Conservation (phyloP, 2,113 vertebrate species). For the Brachyhypopomus occidentalis region DNA sequence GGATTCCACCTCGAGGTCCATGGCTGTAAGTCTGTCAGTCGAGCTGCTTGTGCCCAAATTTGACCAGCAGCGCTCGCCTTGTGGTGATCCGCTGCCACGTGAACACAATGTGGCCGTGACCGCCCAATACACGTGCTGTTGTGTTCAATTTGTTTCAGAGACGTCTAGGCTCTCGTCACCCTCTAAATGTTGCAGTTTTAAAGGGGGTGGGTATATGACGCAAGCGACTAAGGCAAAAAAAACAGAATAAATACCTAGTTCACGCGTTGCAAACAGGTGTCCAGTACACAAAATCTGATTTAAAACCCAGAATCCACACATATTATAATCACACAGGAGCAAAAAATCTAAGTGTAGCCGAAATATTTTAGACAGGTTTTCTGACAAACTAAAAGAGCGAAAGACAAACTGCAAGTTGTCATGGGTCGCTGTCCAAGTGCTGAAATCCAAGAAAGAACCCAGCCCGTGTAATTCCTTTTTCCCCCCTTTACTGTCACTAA, state of each 20-base stretch:
- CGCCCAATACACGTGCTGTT: constrained; percentile 73
- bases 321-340: too few relatives aligned
- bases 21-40: neutral
- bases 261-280: neutral
- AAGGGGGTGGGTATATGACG: constrained; percentile 6
- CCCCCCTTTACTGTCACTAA: neutral
- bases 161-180: constrained; percentile 23
- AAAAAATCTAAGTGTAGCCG: too few relatives aligned
- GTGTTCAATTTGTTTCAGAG: constrained; percentile 18
- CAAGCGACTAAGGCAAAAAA: neutral
- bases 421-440: constrained; percentile 10
- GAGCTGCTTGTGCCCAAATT: constrained; percentile 29
- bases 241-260: neutral
- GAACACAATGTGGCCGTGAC: constrained; percentile 61
- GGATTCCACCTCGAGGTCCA: constrained; percentile 53
- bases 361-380: too few relatives aligned
- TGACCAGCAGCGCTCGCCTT: constrained; percentile 45
- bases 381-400: too few relatives aligned
- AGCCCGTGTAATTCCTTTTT: neutral
- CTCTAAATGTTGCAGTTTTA: constrained; percentile 20
- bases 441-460: neutral
- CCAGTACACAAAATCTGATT: too few relatives aligned
- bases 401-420: neutral
- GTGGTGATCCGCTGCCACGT: constrained; percentile 66
- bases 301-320: too few relatives aligned